These are phyloP conservation scores for Parauchenoglanis punctatus DNA, from an alignment of 2,797 vertebrate species.

Conservation along the genomic window DNA sequence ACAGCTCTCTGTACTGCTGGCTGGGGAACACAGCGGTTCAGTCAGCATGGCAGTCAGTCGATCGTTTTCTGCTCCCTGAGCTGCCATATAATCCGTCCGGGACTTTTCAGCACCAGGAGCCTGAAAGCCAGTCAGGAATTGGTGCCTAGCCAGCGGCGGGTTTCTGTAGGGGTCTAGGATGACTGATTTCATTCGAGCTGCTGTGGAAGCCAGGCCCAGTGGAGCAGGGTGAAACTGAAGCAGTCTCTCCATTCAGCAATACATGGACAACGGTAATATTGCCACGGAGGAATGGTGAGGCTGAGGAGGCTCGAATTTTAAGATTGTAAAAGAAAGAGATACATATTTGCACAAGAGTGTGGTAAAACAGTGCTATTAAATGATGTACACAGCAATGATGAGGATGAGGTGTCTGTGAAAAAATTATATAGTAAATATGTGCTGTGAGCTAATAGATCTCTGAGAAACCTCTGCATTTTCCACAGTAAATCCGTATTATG, in stretches of 20 bases:
- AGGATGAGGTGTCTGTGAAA: neutral
- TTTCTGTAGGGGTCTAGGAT: conserved; percentile 55
- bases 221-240: conserved; percentile 32
- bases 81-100: conserved; percentile 64
- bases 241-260: neutral
- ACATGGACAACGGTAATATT: neutral
- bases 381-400: neutral
- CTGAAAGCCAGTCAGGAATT: conserved; percentile 65
- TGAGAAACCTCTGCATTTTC: conserved; percentile 10
- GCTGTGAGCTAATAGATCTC: neutral
- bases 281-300: neutral
- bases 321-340: neutral
- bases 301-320: neutral
- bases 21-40: conserved; percentile 61
- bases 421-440: neutral
- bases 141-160: conserved; percentile 57
- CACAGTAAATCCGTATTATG: neutral
- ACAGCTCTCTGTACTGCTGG: conserved; percentile 62
- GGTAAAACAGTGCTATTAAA: neutral
- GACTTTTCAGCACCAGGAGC: conserved; percentile 68
- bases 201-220: conserved; percentile 46
- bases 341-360: neutral
- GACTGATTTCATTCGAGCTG: conserved; percentile 53
- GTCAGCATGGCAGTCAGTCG: conserved; percentile 56
- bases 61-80: conserved; percentile 65